Base-by-base conservation (phyloP, 2,797 vertebrate genomes). In the Galago senegalensis region DNA sequence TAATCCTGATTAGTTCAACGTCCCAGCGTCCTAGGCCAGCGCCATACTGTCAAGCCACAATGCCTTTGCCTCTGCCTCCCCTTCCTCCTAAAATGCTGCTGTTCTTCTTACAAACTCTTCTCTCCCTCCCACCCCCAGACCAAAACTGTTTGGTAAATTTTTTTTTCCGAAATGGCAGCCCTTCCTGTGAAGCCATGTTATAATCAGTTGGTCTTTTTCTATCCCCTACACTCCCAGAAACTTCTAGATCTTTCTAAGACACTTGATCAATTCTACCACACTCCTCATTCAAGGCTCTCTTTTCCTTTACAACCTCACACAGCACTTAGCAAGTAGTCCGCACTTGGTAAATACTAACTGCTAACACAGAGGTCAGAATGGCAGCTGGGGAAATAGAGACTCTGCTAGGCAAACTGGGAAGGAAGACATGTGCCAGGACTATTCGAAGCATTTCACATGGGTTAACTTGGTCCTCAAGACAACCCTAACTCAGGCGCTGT, bases 121-220 rank as follows among this genome's bases (percentile, higher is more conserved):
- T 29, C 40, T 46, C 40, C 40, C 18, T 46, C 75, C 34, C 53
- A 46, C 7, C 12, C 25, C 75, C 23, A 88, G 76, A 87, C 5
- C 37, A 75, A 88, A 85, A 53, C 5, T 49, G 5, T 25, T n/a
- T 12, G 27, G 14, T n/a, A 87, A 93, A 95, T 58, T 76, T n/a
- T 34, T 60, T 88, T 96, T 14, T 58, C n/a, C 76, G 58, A 81
- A 94, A 95, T 60, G 46, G 16, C 60, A 96, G 53, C 10, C 43
- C 25, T 92, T 70, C 75, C 76, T 72, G 8, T 43, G 58, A 95
- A 93, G n/a, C 31, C 60, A 93, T 56, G n/a, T n/a, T 72, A 69
- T 18, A 77, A 61, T 21, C 70, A 69, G 56, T 90, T 37, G 53
- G 27, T 23, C 18, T 69, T 73, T 80, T 69, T 76, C 46, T 70